Evolutionary conservation across 2,113 vertebrate species (phyloP).

Genomic region (Passer domesticus): DNA sequence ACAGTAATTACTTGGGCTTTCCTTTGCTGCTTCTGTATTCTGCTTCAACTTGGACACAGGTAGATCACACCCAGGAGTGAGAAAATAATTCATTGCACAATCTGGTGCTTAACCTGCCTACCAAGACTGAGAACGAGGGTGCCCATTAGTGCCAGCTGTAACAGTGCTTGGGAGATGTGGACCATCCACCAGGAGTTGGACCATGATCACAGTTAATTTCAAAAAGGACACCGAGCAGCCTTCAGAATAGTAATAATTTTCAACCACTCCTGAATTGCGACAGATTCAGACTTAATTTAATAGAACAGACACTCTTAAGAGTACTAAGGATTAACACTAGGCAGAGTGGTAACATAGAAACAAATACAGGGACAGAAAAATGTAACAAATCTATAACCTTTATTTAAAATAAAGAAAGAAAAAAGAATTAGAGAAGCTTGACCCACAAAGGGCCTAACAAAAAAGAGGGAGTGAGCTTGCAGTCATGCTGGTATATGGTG

Average conservation of each 20-base stretch:
- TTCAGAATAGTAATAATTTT: not conserved
- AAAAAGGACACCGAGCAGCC: not conserved
- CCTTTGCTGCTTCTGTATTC: not conserved
- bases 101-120: not conserved
- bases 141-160: not conserved
- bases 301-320: not conserved
- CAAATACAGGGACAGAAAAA: not conserved
- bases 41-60: conserved; percentile 7
- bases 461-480: not conserved
- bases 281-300: not conserved
- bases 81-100: conserved; percentile 8
- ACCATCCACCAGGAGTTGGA: not conserved
- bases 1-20: not conserved
- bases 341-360: not conserved
- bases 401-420: not conserved
- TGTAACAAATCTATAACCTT: not conserved
- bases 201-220: not conserved
- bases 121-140: not conserved
- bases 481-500: not conserved
- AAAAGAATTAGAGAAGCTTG: not conserved
- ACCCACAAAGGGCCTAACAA: not conserved
- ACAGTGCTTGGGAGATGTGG: not conserved
- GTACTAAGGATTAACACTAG: not conserved
- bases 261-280: not conserved
- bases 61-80: not conserved